phyloP scores from a whole-genome alignment of 2,113 vertebrate species.

The Sprattus sprattus region DNA sequence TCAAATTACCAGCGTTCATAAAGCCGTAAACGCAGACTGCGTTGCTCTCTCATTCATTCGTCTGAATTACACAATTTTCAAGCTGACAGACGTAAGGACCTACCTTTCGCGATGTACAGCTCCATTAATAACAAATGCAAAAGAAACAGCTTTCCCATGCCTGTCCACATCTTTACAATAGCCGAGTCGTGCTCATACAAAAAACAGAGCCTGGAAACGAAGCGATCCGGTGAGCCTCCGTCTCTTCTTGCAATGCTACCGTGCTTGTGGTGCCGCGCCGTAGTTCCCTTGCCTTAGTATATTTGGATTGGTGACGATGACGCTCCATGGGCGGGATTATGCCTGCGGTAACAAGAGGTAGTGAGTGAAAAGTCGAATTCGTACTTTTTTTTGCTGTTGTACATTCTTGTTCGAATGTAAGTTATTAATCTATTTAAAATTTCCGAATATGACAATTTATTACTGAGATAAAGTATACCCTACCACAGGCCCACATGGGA shows the following conservation, averaged over 20 bases:
- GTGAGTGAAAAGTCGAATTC: background rate
- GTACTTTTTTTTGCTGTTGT: background rate
- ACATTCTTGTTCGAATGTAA: background rate
- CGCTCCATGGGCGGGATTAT: conserved; percentile 63
- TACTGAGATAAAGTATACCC: background rate
- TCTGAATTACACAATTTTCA: background rate
- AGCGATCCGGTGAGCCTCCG: conserved; percentile 42
- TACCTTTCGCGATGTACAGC: conserved; percentile 65
- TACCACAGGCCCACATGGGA: too few relatives aligned
- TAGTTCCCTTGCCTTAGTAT: conserved; percentile 49
- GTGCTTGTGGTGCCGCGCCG: conserved; percentile 39
- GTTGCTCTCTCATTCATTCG: background rate
- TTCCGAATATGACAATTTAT: background rate
- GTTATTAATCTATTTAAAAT: background rate
- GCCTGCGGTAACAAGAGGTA: conserved; percentile 33
- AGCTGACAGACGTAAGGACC: background rate
- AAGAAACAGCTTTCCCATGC: conserved; percentile 68
- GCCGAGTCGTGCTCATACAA: conserved; percentile 50
- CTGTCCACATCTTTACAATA: conserved; percentile 72
- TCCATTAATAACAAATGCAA: conserved; percentile 70
- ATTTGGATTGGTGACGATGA: conserved; percentile 68
- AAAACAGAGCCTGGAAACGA: conserved; percentile 33
- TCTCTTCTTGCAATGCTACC: conserved; percentile 34
- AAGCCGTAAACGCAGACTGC: background rate
- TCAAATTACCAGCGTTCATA: background rate